Evolutionary conservation across 1,140 invertebrate species (phyloP).

Genomic region (Ostrea denselamellosa): DNA sequence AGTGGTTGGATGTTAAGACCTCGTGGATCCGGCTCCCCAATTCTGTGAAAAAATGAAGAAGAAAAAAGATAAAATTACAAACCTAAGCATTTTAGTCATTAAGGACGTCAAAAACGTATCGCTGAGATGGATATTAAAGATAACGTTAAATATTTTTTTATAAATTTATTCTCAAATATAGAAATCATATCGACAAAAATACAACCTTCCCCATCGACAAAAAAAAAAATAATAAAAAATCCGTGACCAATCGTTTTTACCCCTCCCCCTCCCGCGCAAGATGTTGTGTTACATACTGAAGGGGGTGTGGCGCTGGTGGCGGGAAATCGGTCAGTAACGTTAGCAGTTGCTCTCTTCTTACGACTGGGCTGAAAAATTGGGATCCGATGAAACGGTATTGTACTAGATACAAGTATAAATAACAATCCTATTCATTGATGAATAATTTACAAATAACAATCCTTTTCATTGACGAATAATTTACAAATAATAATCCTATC

Average conservation of each 20-base stretch:
- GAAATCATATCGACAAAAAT: background rate
- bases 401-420: background rate
- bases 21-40: slow-evolving; percentile 14
- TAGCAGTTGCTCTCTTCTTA: background rate
- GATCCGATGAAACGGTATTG: background rate
- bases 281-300: background rate
- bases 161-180: no score
- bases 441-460: background rate
- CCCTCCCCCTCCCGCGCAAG: no score
- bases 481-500: no score
- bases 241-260: background rate
- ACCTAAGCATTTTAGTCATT: background rate
- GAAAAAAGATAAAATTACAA: background rate
- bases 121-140: no score
- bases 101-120: no score
- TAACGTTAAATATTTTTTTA: no score
- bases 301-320: background rate
- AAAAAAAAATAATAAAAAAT: no score
- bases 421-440: background rate
- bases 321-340: background rate
- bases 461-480: background rate
- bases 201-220: background rate
- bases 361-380: background rate
- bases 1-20: background rate
- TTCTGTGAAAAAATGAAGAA: background rate